Evolutionary conservation across 2,888 invertebrate species (phyloP), one percentile per base, ranked within the genome.

Genomic region (Vesta saturnalis): DNA sequence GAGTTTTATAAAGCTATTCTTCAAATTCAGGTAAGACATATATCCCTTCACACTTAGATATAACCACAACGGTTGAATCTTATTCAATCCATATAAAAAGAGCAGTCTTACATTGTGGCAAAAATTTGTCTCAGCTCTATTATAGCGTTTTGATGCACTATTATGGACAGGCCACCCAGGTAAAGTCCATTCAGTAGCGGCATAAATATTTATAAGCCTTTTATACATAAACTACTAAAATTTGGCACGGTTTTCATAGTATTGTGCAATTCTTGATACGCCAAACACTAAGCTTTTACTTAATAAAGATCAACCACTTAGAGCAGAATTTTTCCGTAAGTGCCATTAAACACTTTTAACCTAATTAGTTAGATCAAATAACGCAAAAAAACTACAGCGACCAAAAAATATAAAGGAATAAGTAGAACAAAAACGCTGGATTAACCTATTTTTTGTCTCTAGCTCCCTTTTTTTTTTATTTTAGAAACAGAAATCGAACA

Each of bases 181-280:
- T 62, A 67, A 67, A 35, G 15, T 58, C 61, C 47, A 61, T 69
- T 65, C 57, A 61, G 22, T 46, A 60, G 15, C 18, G 56, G 52
- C 57, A 67, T 71, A 71, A 71, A 71, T 71, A 71, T 71, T 71
- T 71, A 71, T 71, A 68, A 70, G 61, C 21, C 35, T 63, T 68
- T 61, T 63, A 63, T 64, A 35, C 19, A n/a, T 49, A 64, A 60
- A 57, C 46, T n/a, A 60, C 22, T 47, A 54, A 57, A 65, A 65
- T 71, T 66, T 60, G 65, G 47, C 54, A 60, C 60, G 64, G 56
- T 57, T 64, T 57, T 64, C 18, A 35, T 15, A 15, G 22, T 15
- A 14, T 49, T 39, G 39, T n/a, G 2, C 39, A 39, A 39, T n/a
- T 6, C n/a, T n/a, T 39, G 8, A 39, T 39, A 39, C 39, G n/a